Evolutionary conservation across 2,113 vertebrate genomes (phyloP), one percentile per base, ranked within the genome.

Genomic region (Syrmaticus mikado): DNA sequence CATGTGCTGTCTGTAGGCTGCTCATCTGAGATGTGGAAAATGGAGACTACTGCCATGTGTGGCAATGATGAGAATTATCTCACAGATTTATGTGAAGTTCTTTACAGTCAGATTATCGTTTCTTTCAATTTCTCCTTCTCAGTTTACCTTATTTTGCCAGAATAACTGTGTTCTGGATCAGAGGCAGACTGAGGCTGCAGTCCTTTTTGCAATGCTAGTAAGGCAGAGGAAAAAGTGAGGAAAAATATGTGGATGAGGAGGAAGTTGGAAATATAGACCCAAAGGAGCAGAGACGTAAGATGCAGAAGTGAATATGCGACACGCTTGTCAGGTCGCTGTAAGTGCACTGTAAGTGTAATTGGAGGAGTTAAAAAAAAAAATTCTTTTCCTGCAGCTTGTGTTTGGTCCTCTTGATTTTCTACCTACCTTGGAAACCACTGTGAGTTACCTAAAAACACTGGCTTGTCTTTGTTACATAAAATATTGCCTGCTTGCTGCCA

Each of bases 381-480:
- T 3, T 58, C 32, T 62, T 32, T 76, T 82, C 30, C 62, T 70
- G 20, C 20, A 64, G 60, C 41, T 79, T 46, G 12, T 77, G 38
- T 70, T 87, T 68, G 40, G 19, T 38, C 32, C 32, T 84, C 17
- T 65, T 87, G 55, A 8, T 41, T 93, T 83, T 92, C 61, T 27
- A 36, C 62, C 50, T 75, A 14, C 55, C n/a, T 72, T 73, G 34
- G 87, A 87, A 87, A 85, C n/a, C 9, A 3, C 68, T 38, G 50
- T 0, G 5, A 74, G 65, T 64, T 77, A 50, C 61, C 43, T 71
- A 10, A 30, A 76, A 75, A 48, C 65, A 38, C 30, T 83, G 52
- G 36, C 57, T 53, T 20, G 30, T 34, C 48, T 88, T 45, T 34
- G 65, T 91, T 87, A 88, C 73, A 77, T 87, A 80, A 95, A 93